phyloP scores from a whole-genome alignment of 2,888 invertebrate genomes.

The Cheilosia scutellata region DNA sequence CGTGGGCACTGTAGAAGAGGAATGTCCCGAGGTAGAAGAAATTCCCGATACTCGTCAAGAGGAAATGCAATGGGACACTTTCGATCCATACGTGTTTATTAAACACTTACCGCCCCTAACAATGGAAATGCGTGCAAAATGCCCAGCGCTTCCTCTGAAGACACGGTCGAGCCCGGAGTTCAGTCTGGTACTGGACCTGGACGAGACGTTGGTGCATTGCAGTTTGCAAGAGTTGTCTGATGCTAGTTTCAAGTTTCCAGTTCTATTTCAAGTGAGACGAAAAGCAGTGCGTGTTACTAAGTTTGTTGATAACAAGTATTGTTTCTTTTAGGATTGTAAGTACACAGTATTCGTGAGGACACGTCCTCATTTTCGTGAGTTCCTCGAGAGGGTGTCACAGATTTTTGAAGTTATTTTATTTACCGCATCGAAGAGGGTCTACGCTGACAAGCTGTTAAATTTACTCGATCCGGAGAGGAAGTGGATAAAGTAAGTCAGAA shows the following conservation, averaged over 20 bases:
- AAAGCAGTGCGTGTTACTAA: neutral
- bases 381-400: constrained; percentile 94
- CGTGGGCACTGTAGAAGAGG: constrained; percentile 75
- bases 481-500: constrained; percentile 87
- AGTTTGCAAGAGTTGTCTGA: constrained; percentile 95
- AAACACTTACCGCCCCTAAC: constrained; percentile 94
- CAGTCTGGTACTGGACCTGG: constrained; percentile 91
- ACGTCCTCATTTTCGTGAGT: constrained; percentile 95
- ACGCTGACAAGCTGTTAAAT: constrained; percentile 96
- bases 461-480: constrained; percentile 94
- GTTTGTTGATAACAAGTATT: neutral
- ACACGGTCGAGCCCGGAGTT: constrained; percentile 97
- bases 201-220: constrained; percentile 98
- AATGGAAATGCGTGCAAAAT: constrained; percentile 89
- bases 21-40: constrained; percentile 78
- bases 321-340: constrained; percentile 89
- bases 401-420: constrained; percentile 97
- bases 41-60: constrained; percentile 77
- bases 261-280: constrained; percentile 89
- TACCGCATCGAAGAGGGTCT: constrained; percentile 97
- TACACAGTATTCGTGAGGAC: constrained; percentile 95
- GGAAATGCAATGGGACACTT: constrained; percentile 88
- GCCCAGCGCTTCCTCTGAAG: constrained; percentile 92
- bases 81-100: constrained; percentile 96
- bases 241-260: constrained; percentile 97